Conservation (phyloP, 2,113 vertebrate species). For the Rhynchomys soricoides region DNA sequence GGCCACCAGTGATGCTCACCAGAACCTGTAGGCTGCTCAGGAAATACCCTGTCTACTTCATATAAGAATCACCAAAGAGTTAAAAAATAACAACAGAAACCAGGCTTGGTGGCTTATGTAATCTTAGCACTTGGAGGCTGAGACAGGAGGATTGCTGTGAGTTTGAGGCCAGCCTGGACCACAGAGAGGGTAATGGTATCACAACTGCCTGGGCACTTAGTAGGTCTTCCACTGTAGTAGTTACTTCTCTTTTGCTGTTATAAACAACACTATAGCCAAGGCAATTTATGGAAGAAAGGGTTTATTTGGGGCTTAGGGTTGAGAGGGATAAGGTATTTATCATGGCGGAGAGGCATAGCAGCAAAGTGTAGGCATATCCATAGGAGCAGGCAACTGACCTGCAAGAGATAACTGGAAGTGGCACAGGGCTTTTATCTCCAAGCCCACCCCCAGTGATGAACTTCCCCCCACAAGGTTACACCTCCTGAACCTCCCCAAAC, state of each 20-base stretch:
- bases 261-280: neutral
- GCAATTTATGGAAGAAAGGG: neutral
- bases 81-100: neutral
- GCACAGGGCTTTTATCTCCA: neutral
- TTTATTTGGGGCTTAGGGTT: neutral
- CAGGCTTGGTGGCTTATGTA: neutral
- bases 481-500: neutral
- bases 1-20: fast-evolving
- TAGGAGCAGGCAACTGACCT: neutral
- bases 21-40: neutral
- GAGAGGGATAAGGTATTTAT: neutral
- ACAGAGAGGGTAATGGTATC: neutral
- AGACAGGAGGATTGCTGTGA: neutral
- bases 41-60: fast-evolving
- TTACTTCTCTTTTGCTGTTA: too few species aligned
- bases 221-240: neutral
- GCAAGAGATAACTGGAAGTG: neutral
- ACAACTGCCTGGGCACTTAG: too few species aligned
- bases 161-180: neutral
- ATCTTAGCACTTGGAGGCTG: neutral
- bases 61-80: too few species aligned
- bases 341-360: too few species aligned
- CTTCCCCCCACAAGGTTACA: neutral
- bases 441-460: neutral
- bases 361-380: too few species aligned